Evolutionary conservation across 2,113 vertebrate genomes (phyloP).

Genomic region (Nothoprocta pentlandii): DNA sequence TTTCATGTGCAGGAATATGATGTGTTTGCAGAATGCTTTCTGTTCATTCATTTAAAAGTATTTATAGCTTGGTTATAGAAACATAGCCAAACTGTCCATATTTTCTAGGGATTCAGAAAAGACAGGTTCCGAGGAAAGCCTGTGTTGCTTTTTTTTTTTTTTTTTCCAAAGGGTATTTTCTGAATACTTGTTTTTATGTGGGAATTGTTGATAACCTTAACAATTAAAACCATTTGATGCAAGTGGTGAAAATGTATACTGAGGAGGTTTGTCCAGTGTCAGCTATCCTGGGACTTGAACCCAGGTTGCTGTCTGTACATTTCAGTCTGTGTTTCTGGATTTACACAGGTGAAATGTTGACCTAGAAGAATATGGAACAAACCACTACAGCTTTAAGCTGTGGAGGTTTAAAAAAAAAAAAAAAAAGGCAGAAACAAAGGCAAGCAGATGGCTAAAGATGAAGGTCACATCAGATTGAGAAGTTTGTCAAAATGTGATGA

Average conservation of each 20-base stretch:
- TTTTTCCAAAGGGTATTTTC: constrained; percentile 13
- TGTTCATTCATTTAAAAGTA: neutral
- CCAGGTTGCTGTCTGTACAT: constrained; percentile 60
- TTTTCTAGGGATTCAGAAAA: neutral
- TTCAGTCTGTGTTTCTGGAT: constrained; percentile 73
- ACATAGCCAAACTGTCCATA: neutral
- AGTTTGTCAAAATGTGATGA: constrained; percentile 99
- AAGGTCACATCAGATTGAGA: constrained; percentile 97
- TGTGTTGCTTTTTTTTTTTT: no score
- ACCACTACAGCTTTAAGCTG: constrained; percentile 80
- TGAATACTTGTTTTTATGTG: neutral
- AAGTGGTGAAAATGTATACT: constrained; percentile 61
- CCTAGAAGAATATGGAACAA: constrained; percentile 76
- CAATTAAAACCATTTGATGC: constrained; percentile 69
- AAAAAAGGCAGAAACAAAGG: constrained; percentile 82
- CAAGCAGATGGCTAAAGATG: constrained; percentile 96
- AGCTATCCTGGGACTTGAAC: constrained; percentile 59
- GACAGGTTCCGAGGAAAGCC: neutral
- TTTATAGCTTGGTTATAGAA: neutral
- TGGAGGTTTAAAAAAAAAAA: constrained; percentile 73
- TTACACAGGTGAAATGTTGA: constrained; percentile 79
- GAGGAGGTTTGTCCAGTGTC: constrained; percentile 29
- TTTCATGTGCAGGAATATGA: neutral
- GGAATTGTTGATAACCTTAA: neutral
- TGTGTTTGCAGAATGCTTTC: neutral